phyloP scores from a whole-genome alignment of 2,888 invertebrate species.

The Nomada flava region DNA sequence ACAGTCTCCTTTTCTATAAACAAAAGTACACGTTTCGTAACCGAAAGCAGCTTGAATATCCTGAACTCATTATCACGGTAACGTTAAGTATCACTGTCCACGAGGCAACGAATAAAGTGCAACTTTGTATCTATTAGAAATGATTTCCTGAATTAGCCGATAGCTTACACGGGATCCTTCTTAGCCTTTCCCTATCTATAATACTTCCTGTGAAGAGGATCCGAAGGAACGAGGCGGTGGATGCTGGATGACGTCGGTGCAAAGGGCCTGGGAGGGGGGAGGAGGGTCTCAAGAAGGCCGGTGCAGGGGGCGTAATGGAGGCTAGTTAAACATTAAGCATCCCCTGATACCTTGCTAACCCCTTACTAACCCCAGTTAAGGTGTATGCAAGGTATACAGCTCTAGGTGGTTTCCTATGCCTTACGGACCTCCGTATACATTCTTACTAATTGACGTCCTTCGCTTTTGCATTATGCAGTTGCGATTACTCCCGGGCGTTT shows the following conservation, averaged over 20 bases:
- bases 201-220: conserved; percentile 73
- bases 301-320: conserved; percentile 81
- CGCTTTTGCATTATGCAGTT: conserved; percentile 79
- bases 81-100: neutral
- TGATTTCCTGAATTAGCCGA: conserved; percentile 70
- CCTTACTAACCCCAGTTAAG: conserved; percentile 80
- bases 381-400: conserved; percentile 78
- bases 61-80: neutral
- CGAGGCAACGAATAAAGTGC: neutral
- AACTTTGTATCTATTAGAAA: conserved; percentile 48
- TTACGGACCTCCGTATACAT: conserved; percentile 81
- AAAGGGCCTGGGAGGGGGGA: conserved; percentile 19
- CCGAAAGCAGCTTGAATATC: neutral
- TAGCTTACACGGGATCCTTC: conserved; percentile 69
- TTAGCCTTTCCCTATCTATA: conserved; percentile 71
- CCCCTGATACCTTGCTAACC: conserved; percentile 82
- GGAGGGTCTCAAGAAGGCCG: conserved; percentile 54
- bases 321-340: conserved; percentile 84
- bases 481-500: conserved; percentile 77
- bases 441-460: conserved; percentile 83
- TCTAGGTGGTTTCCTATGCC: conserved; percentile 76
- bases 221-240: conserved; percentile 66
- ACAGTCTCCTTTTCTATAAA: neutral
- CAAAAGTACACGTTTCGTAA: neutral
- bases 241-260: conserved; percentile 68